Evolutionary conservation across 2,888 invertebrate genomes (phyloP), one percentile per base, ranked within the genome.

Genomic region (Arctia plantaginis): DNA sequence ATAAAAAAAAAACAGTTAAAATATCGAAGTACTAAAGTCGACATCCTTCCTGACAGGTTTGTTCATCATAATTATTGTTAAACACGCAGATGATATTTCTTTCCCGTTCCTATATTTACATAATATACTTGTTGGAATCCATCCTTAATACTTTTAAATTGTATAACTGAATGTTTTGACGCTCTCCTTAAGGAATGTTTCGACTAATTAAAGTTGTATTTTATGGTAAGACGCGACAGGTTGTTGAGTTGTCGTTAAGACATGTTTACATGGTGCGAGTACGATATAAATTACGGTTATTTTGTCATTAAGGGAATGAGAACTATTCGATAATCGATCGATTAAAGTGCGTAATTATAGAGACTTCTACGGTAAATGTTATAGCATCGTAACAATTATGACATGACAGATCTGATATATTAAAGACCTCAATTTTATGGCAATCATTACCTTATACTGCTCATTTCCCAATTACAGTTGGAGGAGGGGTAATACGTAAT

Each of bases 121-220:
- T 76, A 62, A 81, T 82, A 75, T 78, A 84, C 82, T 84, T 84
- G 83, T 82, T 77, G 84, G 84, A 76, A 83, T 83, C 76, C 82
- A 78, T 76, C 75, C 73, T 69, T 76, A 72, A 74, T 80, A 69
- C 55, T 18, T 67, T 73, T 82, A 80, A 78, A 82, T 84, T 82
- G 77, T 77, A 74, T 64, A 23, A 74, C 68, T 64, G 71, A 73
- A 82, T 82, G 84, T 80, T 84, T 80, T 84, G 78, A 82, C 82
- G 83, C 84, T 74, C 33, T 33, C 78, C 81, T 70, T 82, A 80
- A 69, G 78, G 59, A 71, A 78, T 69, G 72, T 70, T 73, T 80
- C 66, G 62, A 75, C 81, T 85, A 89, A 89, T 89, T 89, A 89
- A 89, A 84, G 82, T 78, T 74, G 83, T 82, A 79, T 82, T 86